Percentiles rank a stretch among this genome's conserved stretches.
Conservation (phyloP, 2,888 invertebrate species). For the Microctonus aethiopoides region DNA sequence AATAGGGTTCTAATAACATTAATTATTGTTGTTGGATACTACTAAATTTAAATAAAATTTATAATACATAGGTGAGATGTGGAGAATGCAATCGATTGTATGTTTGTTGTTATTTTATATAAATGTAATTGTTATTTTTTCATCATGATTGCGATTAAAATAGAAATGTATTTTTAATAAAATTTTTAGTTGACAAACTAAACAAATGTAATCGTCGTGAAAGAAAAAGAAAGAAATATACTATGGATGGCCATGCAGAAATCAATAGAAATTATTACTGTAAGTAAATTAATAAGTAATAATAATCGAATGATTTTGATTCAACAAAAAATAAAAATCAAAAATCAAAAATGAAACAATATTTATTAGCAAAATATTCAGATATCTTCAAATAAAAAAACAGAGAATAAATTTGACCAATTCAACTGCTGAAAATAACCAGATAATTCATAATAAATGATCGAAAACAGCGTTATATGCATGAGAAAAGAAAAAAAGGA, state of each 20-base stretch:
- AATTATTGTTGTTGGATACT: constrained; percentile 49
- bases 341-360: neutral
- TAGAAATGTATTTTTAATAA: neutral
- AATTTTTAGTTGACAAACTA: constrained; percentile 4
- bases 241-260: constrained; percentile 40
- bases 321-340: constrained; percentile 4
- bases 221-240: constrained; percentile 22
- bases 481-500: constrained; percentile 32
- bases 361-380: constrained; percentile 13
- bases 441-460: constrained; percentile 43
- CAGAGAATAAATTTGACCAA: constrained; percentile 44
- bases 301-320: constrained; percentile 7
- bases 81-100: constrained; percentile 39
- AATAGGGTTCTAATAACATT: constrained; percentile 26
- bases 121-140: constrained; percentile 20
- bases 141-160: constrained; percentile 21
- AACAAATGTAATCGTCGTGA: constrained; percentile 8
- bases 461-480: constrained; percentile 40
- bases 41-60: constrained; percentile 46
- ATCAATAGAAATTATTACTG: constrained; percentile 16
- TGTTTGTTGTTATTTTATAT: constrained; percentile 27
- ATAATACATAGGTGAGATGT: constrained; percentile 54
- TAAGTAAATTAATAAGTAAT: constrained; percentile 14
- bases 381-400: no score
- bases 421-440: constrained; percentile 51